These are phyloP conservation scores for Drosophila barbarae DNA, from an alignment of 2,888 invertebrate genomes.

Conservation along the genomic window DNA sequence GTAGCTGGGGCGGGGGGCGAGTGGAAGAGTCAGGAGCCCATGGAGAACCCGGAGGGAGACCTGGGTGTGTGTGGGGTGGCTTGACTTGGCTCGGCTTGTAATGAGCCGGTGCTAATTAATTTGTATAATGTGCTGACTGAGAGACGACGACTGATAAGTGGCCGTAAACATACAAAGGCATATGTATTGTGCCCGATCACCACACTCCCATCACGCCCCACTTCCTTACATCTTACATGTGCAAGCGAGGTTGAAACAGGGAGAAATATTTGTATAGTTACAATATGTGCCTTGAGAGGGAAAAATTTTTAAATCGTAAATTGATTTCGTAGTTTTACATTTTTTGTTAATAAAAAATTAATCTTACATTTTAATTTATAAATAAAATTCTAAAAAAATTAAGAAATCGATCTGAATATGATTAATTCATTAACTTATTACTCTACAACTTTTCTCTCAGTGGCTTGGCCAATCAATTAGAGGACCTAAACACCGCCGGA, in stretches of 20 bases:
- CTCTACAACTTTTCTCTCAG: background rate
- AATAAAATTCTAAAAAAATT: no score
- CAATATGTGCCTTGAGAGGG: no score
- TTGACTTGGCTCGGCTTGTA: constrained; percentile 14
- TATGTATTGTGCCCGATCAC: constrained; percentile 17
- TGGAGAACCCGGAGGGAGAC: background rate
- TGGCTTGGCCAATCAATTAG: constrained; percentile 62
- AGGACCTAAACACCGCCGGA: constrained; percentile 31
- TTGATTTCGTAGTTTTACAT: no score
- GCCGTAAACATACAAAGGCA: constrained; percentile 54
- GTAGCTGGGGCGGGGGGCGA: background rate
- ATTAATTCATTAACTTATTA: background rate
- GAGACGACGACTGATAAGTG: constrained; percentile 53
- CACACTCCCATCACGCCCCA: constrained; percentile 5
- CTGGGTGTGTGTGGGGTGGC: background rate
- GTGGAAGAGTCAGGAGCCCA: background rate
- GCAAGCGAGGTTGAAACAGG: background rate
- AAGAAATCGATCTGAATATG: background rate
- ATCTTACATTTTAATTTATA: no score
- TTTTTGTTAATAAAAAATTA: no score
- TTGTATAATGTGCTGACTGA: constrained; percentile 66
- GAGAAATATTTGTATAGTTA: background rate
- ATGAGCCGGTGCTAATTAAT: constrained; percentile 60
- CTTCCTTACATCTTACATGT: background rate
- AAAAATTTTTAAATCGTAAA: no score